phyloP scores from a whole-genome alignment of 64 coral and sea anemone genomes.

The Porites australiensis region DNA sequence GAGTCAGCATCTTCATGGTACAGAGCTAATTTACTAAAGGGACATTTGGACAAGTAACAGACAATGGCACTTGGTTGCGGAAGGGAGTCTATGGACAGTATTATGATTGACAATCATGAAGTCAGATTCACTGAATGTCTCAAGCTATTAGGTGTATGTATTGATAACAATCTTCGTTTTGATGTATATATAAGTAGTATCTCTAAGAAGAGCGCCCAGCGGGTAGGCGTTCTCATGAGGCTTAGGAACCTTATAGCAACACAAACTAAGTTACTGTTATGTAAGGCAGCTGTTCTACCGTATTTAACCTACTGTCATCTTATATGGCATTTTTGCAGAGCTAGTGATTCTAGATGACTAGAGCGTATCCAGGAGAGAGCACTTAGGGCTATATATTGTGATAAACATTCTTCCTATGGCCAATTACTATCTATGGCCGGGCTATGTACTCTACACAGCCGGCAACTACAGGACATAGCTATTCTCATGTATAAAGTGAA shows the following conservation, averaged over 20 bases:
- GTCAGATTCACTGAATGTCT: not conserved
- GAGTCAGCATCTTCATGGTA: too few species aligned
- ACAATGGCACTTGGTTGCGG: not conserved
- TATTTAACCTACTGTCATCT: conserved; percentile 30
- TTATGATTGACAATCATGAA: not conserved
- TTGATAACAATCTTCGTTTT: conserved; percentile 10
- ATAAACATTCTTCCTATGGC: too few species aligned
- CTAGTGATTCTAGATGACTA: conserved; percentile 40
- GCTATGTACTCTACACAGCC: too few species aligned
- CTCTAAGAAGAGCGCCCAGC: not conserved
- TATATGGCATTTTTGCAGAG: conserved; percentile 21
- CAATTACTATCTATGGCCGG: too few species aligned
- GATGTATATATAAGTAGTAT: conserved; percentile 31
- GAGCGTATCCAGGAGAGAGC: conserved; percentile 55
- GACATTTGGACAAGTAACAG: conserved; percentile 10
- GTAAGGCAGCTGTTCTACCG: conserved; percentile 2
- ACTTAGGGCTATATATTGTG: not conserved
- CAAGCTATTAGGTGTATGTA: conserved; percentile 24
- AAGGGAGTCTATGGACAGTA: not conserved
- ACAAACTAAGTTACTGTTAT: not conserved
- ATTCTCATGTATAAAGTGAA: too few species aligned
- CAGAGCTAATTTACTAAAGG: not conserved
- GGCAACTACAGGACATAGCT: too few species aligned
- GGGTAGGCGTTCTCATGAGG: not conserved
- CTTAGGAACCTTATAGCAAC: not conserved